Conservation (phyloP, 2,113 vertebrate species). For the Eonycteris spelaea region DNA sequence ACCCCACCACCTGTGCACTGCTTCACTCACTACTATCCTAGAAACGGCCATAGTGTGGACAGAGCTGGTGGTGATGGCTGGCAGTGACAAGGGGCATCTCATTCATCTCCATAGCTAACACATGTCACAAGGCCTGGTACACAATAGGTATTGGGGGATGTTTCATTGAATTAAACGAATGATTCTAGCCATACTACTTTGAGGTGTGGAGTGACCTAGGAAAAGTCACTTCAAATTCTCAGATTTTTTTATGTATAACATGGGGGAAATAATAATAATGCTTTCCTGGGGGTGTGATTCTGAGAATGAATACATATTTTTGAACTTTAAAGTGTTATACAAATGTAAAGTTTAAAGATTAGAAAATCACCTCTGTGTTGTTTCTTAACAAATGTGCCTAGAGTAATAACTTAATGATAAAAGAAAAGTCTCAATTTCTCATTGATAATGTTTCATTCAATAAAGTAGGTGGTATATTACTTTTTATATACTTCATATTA, state of each 20-base stretch:
- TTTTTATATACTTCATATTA: background rate
- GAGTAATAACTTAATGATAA: background rate
- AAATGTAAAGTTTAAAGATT: background rate
- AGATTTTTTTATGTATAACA: background rate
- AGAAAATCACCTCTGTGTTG: background rate
- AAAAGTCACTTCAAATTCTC: background rate
- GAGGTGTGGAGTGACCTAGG: background rate
- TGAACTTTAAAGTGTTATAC: background rate
- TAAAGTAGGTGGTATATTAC: background rate
- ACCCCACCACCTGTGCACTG: fast-evolving
- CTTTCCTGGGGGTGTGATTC: background rate
- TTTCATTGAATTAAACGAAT: background rate
- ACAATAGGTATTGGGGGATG: background rate
- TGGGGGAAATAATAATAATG: background rate
- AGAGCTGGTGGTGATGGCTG: background rate
- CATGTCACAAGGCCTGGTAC: background rate
- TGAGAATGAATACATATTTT: background rate
- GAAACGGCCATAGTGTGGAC: background rate
- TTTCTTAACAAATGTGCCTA: background rate
- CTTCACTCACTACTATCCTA: background rate
- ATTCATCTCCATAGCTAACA: background rate
- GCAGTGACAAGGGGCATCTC: background rate
- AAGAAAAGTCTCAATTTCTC: background rate
- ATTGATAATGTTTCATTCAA: background rate
- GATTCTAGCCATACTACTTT: background rate